Evolutionary conservation across 2,797 vertebrate species (phyloP).

Genomic region (Pantherophis vulpinus): DNA sequence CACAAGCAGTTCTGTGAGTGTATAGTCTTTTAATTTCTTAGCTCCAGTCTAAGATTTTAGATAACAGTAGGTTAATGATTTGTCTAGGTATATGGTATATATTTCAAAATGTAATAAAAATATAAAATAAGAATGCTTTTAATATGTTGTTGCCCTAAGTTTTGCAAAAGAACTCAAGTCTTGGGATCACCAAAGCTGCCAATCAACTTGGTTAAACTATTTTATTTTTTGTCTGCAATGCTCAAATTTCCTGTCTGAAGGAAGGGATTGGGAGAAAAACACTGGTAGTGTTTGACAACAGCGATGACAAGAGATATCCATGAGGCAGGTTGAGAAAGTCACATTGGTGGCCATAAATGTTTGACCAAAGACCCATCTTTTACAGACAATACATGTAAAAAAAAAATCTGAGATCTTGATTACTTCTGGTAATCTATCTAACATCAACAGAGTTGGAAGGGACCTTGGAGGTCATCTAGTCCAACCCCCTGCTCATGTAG

Average conservation of each 20-base stretch:
- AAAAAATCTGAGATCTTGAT: not conserved
- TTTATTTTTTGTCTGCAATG: not conserved
- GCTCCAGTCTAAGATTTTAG: conserved; percentile 74
- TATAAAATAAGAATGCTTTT: not conserved
- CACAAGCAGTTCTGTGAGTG: conserved; percentile 83
- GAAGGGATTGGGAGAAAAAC: not conserved
- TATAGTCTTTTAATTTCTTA: conserved; percentile 78
- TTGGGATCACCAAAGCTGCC: not conserved
- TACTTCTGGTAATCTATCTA: not conserved
- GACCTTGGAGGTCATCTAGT: too few relatives aligned
- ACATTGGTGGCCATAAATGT: not conserved
- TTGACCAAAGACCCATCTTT: not conserved
- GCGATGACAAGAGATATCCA: not conserved
- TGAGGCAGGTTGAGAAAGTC: not conserved
- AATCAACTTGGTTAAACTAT: not conserved
- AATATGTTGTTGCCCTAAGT: not conserved
- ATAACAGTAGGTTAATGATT: not conserved
- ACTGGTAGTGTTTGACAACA: not conserved
- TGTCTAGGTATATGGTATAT: not conserved
- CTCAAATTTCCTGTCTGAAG: not conserved
- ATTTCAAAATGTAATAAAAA: not conserved
- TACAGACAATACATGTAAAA: not conserved
- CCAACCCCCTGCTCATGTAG: too few relatives aligned
- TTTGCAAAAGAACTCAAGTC: not conserved
- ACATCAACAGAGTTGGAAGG: too few relatives aligned